Base-by-base conservation (phyloP, 2,888 invertebrate species). In the Stictocephala bisonia region DNA sequence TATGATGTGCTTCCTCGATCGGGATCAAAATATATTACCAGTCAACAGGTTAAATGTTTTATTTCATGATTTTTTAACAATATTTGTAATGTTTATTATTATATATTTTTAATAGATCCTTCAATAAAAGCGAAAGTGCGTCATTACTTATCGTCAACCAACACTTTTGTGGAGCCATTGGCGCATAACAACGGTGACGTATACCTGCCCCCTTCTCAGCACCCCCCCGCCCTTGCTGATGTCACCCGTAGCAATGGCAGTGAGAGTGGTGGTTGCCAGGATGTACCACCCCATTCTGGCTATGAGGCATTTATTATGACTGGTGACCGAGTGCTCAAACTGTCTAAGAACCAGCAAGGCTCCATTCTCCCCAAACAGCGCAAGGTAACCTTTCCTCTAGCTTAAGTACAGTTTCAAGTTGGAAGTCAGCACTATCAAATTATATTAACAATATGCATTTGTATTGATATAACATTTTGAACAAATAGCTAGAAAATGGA, bases 231-330 rank as follows among this genome's bases (percentile, higher is more conserved):
- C 13, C 74, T 79, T 41, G 76, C 78, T 67, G 78, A 77, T 74
- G 76, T 79, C 58, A 78, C 79, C 22, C 70, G 79, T 44, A 76
- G 74, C 18, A 74, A 75, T 51, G 75, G 74, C 40, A 73, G 73
- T 26, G 50, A 68, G 3, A 41, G 67, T 9, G 26, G 48, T 26
- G 41, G 48, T 40, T 66, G 74, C 40, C 66, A 75, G 29, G 68
- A 31, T 26, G 58, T 58, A 27, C 70, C 56, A 51, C 50, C 73
- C 26, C 73, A 73, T n/a, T 69, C 70, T 20, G 60, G 60, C 51
- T 69, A 79, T 18, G 96, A 96, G 86, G 94, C 96, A 72, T 97
- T 95, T 87, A 94, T 97, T 91, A 97, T 97, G 97, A 97, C 97
- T 29, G 97, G 97, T 53, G 97, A 97, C 85, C 90, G 96, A 82